phyloP scores from a whole-genome alignment of 2,888 invertebrate genomes.

The Agapetus fuscipes region DNA sequence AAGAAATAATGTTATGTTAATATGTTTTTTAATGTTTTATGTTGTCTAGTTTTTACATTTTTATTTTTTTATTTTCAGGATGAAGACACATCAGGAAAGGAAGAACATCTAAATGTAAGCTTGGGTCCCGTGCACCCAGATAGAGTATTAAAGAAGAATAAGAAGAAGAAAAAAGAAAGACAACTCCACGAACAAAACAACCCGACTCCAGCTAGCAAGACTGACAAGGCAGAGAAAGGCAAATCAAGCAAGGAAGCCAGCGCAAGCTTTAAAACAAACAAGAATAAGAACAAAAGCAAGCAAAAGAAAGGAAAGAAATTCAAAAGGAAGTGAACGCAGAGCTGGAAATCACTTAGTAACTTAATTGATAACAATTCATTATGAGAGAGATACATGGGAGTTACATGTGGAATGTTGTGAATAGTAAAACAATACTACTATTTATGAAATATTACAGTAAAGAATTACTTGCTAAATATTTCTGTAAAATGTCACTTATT shows the following conservation, averaged over 20 bases:
- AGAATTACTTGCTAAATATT: no score
- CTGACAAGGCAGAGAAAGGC: background rate
- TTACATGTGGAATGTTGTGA: no score
- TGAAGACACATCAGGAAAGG: background rate
- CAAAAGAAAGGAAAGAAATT: conserved; percentile 26
- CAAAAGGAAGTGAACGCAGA: no score
- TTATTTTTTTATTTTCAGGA: background rate
- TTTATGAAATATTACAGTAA: no score
- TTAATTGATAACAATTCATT: no score
- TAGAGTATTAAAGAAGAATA: conserved; percentile 8
- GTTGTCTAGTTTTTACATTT: no score
- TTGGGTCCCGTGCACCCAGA: conserved; percentile 12
- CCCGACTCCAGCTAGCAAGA: background rate
- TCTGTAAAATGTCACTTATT: no score
- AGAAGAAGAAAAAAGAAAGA: conserved; percentile 9
- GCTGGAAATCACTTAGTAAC: no score
- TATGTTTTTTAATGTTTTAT: no score
- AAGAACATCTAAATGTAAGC: background rate
- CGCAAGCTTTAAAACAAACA: conserved; percentile 1
- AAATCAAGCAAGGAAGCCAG: conserved; percentile 1
- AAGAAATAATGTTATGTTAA: no score
- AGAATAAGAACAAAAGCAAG: conserved; percentile 7
- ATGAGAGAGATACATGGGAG: no score
- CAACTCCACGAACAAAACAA: conserved; percentile 3
- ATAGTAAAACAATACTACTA: no score